Evolutionary conservation across 2,888 invertebrate species (phyloP).

Genomic region (Sepioteuthis lessoniana): DNA sequence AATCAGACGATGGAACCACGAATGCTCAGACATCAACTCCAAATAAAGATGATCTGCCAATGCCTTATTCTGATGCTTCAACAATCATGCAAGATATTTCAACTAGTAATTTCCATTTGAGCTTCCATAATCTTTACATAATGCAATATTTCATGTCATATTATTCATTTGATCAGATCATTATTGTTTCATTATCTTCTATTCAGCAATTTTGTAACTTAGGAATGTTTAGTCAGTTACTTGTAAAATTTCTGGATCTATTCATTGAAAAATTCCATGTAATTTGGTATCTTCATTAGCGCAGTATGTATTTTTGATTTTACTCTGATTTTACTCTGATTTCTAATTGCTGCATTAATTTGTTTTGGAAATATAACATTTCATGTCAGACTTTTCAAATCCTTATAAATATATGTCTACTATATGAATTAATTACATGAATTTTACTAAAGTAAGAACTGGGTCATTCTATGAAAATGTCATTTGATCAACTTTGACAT

Average conservation of each 20-base stretch:
- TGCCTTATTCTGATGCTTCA: slow-evolving; percentile 41
- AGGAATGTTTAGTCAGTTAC: no score
- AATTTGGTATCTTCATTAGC: no score
- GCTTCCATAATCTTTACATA: no score
- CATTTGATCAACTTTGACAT: not conserved
- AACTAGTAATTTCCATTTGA: not conserved
- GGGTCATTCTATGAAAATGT: not conserved
- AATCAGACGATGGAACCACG: not conserved
- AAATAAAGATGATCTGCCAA: slow-evolving; percentile 41
- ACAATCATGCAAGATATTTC: slow-evolving; percentile 40
- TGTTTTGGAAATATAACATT: not conserved
- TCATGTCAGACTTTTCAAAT: not conserved
- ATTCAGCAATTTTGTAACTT: no score
- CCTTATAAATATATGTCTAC: not conserved
- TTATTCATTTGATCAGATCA: no score
- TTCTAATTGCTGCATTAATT: no score
- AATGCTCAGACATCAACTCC: slow-evolving; percentile 10
- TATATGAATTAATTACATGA: not conserved
- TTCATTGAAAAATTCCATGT: no score
- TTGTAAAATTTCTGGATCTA: no score
- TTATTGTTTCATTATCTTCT: no score
- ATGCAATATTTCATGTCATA: no score
- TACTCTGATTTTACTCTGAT: not conserved
- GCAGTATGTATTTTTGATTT: not conserved
- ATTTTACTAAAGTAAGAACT: not conserved